Conservation (phyloP, 2,113 vertebrate species). For the Empidonax alnorum region DNA sequence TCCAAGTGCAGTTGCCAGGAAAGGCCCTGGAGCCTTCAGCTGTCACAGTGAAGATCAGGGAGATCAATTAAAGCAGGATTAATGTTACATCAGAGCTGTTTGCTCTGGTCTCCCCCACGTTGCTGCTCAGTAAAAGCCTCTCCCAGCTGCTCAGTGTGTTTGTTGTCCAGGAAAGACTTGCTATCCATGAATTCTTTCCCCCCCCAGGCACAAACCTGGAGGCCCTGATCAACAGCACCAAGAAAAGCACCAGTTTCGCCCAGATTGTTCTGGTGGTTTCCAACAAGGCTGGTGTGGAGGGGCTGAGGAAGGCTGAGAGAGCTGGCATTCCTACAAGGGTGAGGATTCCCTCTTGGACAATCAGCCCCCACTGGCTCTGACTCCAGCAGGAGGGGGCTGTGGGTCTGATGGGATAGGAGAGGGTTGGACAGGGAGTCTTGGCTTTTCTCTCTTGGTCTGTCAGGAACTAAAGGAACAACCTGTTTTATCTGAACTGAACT, state of each 20-base stretch:
- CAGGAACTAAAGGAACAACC: neutral
- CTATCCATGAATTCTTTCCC: neutral
- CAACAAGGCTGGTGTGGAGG: conserved; percentile 88
- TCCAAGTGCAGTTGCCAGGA: neutral
- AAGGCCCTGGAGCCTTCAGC: neutral
- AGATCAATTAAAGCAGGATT: neutral
- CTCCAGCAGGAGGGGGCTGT: neutral
- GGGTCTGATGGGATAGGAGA: neutral
- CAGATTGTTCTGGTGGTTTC: conserved; percentile 91
- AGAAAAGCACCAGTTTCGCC: conserved; percentile 80
- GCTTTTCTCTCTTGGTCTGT: neutral
- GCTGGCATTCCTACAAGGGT: conserved; percentile 93
- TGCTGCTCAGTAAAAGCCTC: neutral
- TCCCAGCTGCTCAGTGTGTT: neutral
- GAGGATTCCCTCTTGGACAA: conserved; percentile 4
- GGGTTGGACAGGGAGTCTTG: neutral
- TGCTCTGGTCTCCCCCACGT: neutral
- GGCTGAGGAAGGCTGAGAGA: conserved; percentile 86
- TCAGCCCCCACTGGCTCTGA: neutral
- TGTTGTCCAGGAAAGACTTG: neutral
- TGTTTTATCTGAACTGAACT: neutral
- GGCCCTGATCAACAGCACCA: conserved; percentile 88
- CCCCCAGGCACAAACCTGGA: conserved; percentile 92
- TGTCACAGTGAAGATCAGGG: neutral
- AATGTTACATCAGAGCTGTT: neutral